Evolutionary conservation across 2,113 vertebrate genomes (phyloP).

Genomic region (Hippocampus zosterae): DNA sequence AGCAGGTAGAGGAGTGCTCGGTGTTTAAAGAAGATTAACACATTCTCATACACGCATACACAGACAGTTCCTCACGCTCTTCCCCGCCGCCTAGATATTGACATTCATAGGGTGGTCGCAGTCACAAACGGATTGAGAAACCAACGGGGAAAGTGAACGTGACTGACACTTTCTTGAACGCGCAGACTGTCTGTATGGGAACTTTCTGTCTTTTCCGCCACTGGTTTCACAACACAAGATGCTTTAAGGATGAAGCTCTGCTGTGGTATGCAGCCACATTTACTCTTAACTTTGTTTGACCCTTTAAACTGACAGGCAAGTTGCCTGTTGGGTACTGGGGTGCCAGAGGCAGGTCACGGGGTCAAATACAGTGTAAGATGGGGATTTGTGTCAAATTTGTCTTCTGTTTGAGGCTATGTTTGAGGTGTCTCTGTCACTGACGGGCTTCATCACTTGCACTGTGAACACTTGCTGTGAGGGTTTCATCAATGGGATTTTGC

Average conservation of each 20-base stretch:
- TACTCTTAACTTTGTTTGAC: constrained; percentile 62
- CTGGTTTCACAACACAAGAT: constrained; percentile 47
- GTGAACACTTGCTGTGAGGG: neutral
- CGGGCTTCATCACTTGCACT: constrained; percentile 4
- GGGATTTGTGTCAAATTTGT: constrained; percentile 72
- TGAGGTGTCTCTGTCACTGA: constrained; percentile 36
- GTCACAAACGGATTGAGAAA: constrained; percentile 32
- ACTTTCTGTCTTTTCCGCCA: constrained; percentile 36
- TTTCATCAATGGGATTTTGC: constrained; percentile 4
- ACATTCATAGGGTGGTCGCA: constrained; percentile 15
- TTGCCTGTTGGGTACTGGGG: constrained; percentile 60
- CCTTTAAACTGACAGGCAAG: constrained; percentile 65
- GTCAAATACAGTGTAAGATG: constrained; percentile 65
- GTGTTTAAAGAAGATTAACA: constrained; percentile 70
- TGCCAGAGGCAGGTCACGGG: constrained; percentile 47
- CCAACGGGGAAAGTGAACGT: constrained; percentile 11
- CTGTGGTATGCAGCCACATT: constrained; percentile 54
- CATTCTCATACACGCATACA: constrained; percentile 47
- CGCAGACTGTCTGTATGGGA: constrained; percentile 19
- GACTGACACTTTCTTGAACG: constrained; percentile 25
- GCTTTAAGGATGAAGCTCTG: constrained; percentile 53
- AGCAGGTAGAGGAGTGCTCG: constrained; percentile 70
- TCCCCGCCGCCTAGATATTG: constrained; percentile 33
- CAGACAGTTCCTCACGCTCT: constrained; percentile 27
- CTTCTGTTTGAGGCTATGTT: constrained; percentile 38